Conservation (phyloP, 2,113 vertebrate species). For the Carassius gibelio region DNA sequence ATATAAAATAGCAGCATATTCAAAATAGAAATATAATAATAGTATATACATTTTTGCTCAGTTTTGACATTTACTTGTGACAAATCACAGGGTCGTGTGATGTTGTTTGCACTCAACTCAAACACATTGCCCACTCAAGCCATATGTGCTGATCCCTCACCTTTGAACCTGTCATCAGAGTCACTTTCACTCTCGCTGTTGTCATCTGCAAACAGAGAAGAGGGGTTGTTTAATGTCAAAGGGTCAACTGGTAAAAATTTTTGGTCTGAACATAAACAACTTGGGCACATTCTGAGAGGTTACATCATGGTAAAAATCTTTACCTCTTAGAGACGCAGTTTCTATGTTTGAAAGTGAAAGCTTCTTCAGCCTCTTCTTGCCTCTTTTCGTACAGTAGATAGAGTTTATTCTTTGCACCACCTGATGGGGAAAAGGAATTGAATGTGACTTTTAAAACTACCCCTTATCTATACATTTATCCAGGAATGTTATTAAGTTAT, state of each 20-base stretch:
- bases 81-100: slow-evolving; percentile 5
- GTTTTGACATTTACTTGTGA: slow-evolving; percentile 2
- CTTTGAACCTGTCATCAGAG: slow-evolving; percentile 99
- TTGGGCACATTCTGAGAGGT: not conserved
- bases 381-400: slow-evolving; percentile 96
- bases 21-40: not conserved
- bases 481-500: not conserved
- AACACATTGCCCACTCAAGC: slow-evolving; percentile 16
- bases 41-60: not conserved
- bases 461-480: not conserved
- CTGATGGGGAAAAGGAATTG: slow-evolving; percentile 71
- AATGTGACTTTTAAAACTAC: not conserved
- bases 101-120: not conserved
- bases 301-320: slow-evolving; percentile 49
- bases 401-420: slow-evolving; percentile 98
- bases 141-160: slow-evolving; percentile 75
- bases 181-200: slow-evolving; percentile 99
- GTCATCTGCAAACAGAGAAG: slow-evolving; percentile 84
- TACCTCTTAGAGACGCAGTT: slow-evolving; percentile 91
- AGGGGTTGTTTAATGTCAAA: slow-evolving; percentile 56
- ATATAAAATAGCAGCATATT: not conserved
- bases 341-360: slow-evolving; percentile 92
- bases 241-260: slow-evolving; percentile 56
- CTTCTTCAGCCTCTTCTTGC: slow-evolving; percentile 97
- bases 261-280: slow-evolving; percentile 29